Evolutionary conservation across 2,113 vertebrate species (phyloP), one percentile per base, ranked within the genome.

Genomic region (Gulo gulo): DNA sequence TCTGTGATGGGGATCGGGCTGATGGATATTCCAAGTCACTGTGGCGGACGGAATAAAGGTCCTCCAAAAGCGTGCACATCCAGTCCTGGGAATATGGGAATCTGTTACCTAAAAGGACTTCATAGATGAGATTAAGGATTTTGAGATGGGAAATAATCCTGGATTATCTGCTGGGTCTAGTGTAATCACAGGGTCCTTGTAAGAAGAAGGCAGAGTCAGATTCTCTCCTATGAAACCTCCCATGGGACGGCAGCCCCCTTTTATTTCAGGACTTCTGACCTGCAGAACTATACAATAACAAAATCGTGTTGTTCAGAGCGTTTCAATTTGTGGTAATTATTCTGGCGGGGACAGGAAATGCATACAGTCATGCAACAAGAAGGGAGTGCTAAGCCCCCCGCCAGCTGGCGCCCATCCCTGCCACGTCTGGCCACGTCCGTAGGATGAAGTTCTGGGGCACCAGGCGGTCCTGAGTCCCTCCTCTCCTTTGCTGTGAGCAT

Each of bases 381-480:
- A 50, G 69, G 23, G 45, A 16, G 63, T 1, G 34, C 15, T 11
- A 13, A 18, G 36, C 61, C 11, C 1, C 36, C 23, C 59, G 4
- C 12, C 23, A 0, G 10, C 69, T 1, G 4, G 21, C 0, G 3
- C 39, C 39, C 29, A 15, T 29, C 11, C 39, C 2, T n/a, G 59
- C 45, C 4, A n/a, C 0, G 0, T 39, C 9, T 55, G 52, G 52
- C 52, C 52, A 20, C 1, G 0, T 39, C 10, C 9, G 18, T 1
- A 52, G 39, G n/a, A 55, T 52, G 47, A n/a, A n/a, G 23, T 4
- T 65, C 24, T 13, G 29, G 69, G 29, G 69, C 23, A 12, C 47
- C 71, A 31, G 57, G n/a, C 0, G 3, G 45, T 3, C n/a, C 52
- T 15, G 79, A 36, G 39, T 20, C 11, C 21, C 4, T 73, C 23